Evolutionary conservation across 35 echinoderm and acorn worm genomes (phyloP), one percentile per base, ranked within the genome.

Genomic region (Apostichopus parvimensis): DNA sequence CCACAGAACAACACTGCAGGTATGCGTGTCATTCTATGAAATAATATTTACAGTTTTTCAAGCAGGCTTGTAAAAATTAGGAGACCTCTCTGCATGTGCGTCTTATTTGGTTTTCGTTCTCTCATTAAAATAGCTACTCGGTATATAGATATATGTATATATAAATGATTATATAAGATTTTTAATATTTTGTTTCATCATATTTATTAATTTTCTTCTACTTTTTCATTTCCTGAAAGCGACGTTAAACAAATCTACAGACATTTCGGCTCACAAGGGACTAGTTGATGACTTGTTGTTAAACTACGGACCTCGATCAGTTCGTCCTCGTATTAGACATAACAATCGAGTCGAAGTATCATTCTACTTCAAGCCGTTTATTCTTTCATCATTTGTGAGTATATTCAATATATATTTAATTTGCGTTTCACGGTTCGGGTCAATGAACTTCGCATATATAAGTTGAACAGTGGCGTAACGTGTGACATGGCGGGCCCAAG

Each of bases 281-380:
- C 52, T 82, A 14, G 79, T 18, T 3, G 15, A 55, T 17, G 79
- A 82, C 6, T 17, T 82, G 11, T n/a, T 82, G 6, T 82, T 56
- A 82, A 82, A 82, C 25, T 82, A 82, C 25, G 79, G 79, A 82
- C 79, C 55, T 54, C 45, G 10, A 34, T 45, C 34, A 0, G 53
- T 82, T 13, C 24, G 79, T 9, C 79, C 79, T 54, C 8, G 52
- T n/a, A 55, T 82, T 12, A 56, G 13, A 54, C 79, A 82, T 34
- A 15, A 18, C 54, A 53, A 82, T 11, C 17, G 45, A 13, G 52
- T 54, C 17, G 55, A 82, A 4, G 34, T 82, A 13, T 45, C 21
- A 12, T 45, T 82, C 79, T 82, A 82, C 14, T 82, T 82, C 17
- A 82, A 82, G 79, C 79, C 79, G 55, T 82, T 82, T 56, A 82